Base-by-base conservation (phyloP, 2,797 vertebrate genomes). In the Pipistrellus nathusii region DNA sequence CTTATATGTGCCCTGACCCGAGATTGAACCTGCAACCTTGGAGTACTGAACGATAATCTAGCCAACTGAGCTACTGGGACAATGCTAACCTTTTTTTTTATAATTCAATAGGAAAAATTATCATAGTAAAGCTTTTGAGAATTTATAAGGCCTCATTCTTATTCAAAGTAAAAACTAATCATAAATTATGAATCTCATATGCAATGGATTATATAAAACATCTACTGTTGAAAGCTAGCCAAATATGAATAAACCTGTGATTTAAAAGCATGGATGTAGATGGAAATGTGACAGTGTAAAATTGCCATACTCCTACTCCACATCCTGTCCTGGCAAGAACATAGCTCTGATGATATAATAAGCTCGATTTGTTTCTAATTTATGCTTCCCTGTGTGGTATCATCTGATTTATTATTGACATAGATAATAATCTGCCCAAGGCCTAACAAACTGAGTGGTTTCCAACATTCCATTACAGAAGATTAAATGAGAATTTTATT, bases 361-460 rank as follows among this genome's bases (percentile, higher is more conserved):
- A 35, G 9, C 32, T 91, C 68, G 73, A 12, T 81, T 85, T 64
- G 82, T 85, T 85, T 91, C 55, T 94, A 83, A 89, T 80, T 91
- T 95, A 72, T 76, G 32, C 84, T 93, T 88, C 44, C 48, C 8
- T 91, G 30, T 76, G 57, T 85, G 71, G 90, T 73, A 32, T 91
- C n/a, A n/a, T 90, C 62, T 93, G 64, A 88, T 95, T 96, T 82
- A 85, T 93, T 85, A 73, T 72, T 94, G 78, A 35, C 23, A 69
- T 30, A 78, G 73, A 91, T 83, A 77, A 59, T 93, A 8, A 88
- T 84, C 69, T 88, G 35, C 62, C 51, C 91, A 44, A 85, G 38
- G 72, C 14, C 11, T 89, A 96, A 76, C 12, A 14, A 88, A 72
- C n/a, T 51, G 25, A 85, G 41, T 17, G 12, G 38, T 81, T 27